Evolutionary conservation across 2,113 vertebrate genomes (phyloP), one percentile per base, ranked within the genome.

Genomic region (Bucco capensis): DNA sequence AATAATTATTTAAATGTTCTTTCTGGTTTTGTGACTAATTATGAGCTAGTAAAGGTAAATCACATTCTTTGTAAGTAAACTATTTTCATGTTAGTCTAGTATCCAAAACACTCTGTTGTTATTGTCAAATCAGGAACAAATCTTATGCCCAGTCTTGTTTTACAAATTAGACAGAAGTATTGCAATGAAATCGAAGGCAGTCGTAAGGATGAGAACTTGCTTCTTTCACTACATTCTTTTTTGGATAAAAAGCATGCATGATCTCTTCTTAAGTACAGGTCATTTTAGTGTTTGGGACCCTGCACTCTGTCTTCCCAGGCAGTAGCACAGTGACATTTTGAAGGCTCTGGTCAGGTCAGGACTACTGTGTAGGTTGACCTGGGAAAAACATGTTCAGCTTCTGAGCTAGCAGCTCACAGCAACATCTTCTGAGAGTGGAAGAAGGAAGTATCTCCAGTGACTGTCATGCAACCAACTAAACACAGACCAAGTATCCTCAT

Each of bases 101-200:
- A 88, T 62, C 60, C 72, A 92, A 89, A 83, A 64, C 2, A 4
- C n/a, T 87, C 82, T 66, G n/a, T 58, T 79, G 40, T 33, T 82
- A 65, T 8, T 88, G 38, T 83, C 75, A 85, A 70, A 86, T 69
- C 81, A 64, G 58, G 78, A 91, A 75, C 3, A 0, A 87, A 85
- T 66, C 42, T 79, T 94, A 57, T 80, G 70, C 83, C 86, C 47
- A 62, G 76, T 92, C 73, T 81, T 79, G 73, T 30, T 84, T 83
- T 84, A 93, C 35, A 75, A 70, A 85, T 85, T 75, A 51, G 49
- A 64, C 51, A 89, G 30, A 51, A 47, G 64, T 47, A 88, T 2
- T 73, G 54, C 50, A 80, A 66, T 31, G 30, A 91, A 94, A 89
- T 66, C 23, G 58, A 57, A 89, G 46, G 27, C 44, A 71, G 35